Evolutionary conservation across 2,113 vertebrate genomes (phyloP), one percentile per base, ranked within the genome.

Genomic region (Cryptotis parvus): DNA sequence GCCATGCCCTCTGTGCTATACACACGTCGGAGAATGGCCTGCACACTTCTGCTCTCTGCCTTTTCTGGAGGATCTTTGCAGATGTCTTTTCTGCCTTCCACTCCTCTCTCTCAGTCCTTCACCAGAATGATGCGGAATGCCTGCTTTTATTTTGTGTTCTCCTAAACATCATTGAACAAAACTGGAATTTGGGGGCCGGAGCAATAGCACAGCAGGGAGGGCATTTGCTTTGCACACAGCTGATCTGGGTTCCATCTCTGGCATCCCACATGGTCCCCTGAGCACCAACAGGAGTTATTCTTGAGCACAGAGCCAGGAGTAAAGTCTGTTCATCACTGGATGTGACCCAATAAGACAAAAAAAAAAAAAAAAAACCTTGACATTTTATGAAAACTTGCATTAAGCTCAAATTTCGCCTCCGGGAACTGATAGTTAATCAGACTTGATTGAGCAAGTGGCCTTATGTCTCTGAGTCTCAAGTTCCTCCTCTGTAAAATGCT

Each of bases 401-500:
- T 27, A 80, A n/a, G 43, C 83, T 72, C 74, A 33, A 29, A 37
- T 41, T 29, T 52, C 24, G 3, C n/a, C 18, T 41, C 66, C 1
- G 1, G 24, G 72, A 20, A n/a, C 52, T 75, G 9, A 58, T 61
- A 33, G 4, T 61, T 58, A 61, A 35, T 66, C 26, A 61, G 77
- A 76, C 78, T 58, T 58, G 55, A 58, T 66, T 77, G 43, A 91
- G 55, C 65, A 65, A 76, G 35, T 68, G 55, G 69, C 4, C 31
- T 43, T 68, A 7, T 14, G n/a, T 24, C 76, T 78, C 49, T 15
- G 39, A 35, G n/a, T 37, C n/a, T 90, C 43, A 35, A 35, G 9
- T 65, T 91, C 9, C 35, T 85, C 39, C 14, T 74, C n/a, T 70
- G 24, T 65, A 65, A 90, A 89, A 80, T n/a, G 35, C 43, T 79